Base-by-base conservation (phyloP, 1,140 invertebrate genomes). In the Globodera ellingtonae region DNA sequence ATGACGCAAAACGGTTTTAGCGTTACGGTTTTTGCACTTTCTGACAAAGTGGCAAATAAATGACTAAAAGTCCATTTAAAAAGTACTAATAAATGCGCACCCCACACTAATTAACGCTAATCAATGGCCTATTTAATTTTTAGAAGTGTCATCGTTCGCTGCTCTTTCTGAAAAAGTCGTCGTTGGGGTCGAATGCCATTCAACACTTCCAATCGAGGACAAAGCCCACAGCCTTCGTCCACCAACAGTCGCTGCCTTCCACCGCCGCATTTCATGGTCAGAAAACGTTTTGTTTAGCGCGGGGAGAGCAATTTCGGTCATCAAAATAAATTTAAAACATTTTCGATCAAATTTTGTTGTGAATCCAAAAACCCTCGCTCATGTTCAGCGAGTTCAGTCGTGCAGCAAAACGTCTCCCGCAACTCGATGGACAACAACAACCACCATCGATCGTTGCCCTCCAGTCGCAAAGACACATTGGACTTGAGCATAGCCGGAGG, bases 381-480 rank as follows among this genome's bases (percentile, higher is more conserved):
- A 35, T 35, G 35, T 35, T 6, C 18, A 21, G 65, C 18, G 52
- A 56, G 35, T 35, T 35, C 56, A 75, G n/a, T 44, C 6, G 47
- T 21, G 56, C 47, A 35, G 44, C 72, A 65, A 13, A 56, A 9
- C n/a, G 66, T 15, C 9, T 8, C 21, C 9, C 67, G 6, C 67
- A 70, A 70, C 66, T 67, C 66, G 66, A 21, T 18, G 66, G 62
- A 44, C 35, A 44, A 75, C 52, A 52, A 44, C 9, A 47, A 35
- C 35, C 13, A 77, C 4, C 67, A 18, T 4, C 24, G 67, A 46
- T 67, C 75, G 48, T n/a, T 77, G 21, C n/a, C 75, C 24, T 77
- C 75, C 21, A 77, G 75, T 47, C 10, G 62, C 24, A 77, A 77
- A 47, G 62, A 13, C 65, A 77, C 75, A 47, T 62, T 65, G 48